phyloP scores from a whole-genome alignment of 2,113 vertebrate genomes.

The Aramus guarauna region DNA sequence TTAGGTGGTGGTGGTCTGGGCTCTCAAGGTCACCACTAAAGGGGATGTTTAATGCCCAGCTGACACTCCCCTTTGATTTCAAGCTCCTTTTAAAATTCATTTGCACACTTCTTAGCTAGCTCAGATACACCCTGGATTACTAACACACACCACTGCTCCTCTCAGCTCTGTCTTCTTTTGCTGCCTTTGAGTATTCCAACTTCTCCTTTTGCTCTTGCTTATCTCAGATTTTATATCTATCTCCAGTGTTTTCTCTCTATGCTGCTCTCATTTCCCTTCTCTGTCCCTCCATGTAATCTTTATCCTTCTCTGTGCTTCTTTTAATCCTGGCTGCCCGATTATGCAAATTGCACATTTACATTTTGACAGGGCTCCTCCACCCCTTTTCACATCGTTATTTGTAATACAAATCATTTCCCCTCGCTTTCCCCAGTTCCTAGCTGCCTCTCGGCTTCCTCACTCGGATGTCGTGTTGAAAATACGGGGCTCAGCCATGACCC shows the following conservation, averaged over 20 bases:
- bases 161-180: background rate
- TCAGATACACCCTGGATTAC: background rate
- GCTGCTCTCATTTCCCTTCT: background rate
- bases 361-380: conserved; percentile 50
- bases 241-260: background rate
- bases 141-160: background rate
- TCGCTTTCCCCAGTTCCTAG: background rate
- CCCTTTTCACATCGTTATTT: background rate
- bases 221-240: conserved; percentile 25
- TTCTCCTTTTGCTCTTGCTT: conserved; percentile 8
- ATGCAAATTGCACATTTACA: conserved; percentile 62
- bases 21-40: conserved; percentile 10
- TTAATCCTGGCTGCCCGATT: conserved; percentile 60
- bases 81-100: conserved; percentile 43
- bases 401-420: background rate
- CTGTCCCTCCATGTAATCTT: conserved; percentile 14
- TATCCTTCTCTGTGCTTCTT: background rate
- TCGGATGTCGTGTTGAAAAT: background rate
- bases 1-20: background rate
- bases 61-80: conserved; percentile 46
- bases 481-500: fast-evolving
- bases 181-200: background rate
- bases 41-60: conserved; percentile 9
- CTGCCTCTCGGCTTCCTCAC: background rate
- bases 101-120: background rate